phyloP scores from a whole-genome alignment of 1,140 invertebrate genomes.

The Pogonomyrmex barbatus region DNA sequence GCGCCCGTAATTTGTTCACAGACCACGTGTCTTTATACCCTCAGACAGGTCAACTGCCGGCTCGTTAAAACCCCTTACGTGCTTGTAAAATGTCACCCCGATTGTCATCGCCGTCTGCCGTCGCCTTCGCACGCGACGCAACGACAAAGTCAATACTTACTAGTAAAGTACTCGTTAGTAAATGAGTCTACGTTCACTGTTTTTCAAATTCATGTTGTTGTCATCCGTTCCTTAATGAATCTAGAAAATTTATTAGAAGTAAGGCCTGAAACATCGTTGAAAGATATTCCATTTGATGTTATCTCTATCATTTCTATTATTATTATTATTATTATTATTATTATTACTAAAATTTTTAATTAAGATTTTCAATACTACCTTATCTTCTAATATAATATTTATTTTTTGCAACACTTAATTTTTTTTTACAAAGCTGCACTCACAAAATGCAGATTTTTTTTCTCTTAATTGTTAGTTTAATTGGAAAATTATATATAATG shows the following conservation, averaged over 20 bases:
- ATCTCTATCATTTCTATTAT: not conserved
- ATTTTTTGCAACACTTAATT: not conserved
- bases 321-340: not conserved
- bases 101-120: slow-evolving; percentile 62
- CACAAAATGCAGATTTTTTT: not conserved
- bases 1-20: slow-evolving; percentile 65
- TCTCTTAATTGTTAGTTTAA: slow-evolving; percentile 20
- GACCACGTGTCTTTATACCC: slow-evolving; percentile 66
- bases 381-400: not conserved
- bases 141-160: slow-evolving; percentile 60
- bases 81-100: slow-evolving; percentile 68
- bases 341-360: not conserved
- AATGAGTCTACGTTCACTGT: not conserved
- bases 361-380: not conserved
- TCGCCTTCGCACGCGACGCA: slow-evolving; percentile 49
- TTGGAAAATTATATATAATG: not conserved
- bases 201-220: slow-evolving; percentile 4
- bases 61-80: slow-evolving; percentile 67
- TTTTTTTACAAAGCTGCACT: not conserved
- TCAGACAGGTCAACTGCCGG: slow-evolving; percentile 64
- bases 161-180: not conserved
- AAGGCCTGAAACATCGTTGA: not conserved
- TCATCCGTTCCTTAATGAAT: not conserved
- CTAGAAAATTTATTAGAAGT: not conserved
- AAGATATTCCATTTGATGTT: not conserved